Percentiles rank a stretch among this genome's conserved stretches.
Evolutionary conservation across 2,797 vertebrate genomes (phyloP).

Genomic region (Falco peregrinus): DNA sequence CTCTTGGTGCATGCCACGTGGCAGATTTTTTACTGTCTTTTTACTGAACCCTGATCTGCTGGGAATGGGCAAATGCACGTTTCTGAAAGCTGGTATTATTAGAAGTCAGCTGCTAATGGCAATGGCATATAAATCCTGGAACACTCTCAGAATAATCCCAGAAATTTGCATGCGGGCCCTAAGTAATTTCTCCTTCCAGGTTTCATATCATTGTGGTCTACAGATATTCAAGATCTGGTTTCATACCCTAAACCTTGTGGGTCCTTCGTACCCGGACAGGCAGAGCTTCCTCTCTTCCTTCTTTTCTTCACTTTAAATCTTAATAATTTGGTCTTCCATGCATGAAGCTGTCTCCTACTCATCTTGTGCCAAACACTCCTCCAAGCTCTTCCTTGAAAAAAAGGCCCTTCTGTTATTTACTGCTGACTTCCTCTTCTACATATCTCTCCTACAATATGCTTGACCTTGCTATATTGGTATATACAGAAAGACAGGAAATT

Average conservation of each 20-base stretch:
- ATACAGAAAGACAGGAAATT: neutral
- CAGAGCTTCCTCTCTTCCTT: neutral
- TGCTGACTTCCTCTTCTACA: neutral
- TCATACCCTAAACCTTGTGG: neutral
- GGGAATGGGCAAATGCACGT: neutral
- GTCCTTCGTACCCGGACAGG: neutral
- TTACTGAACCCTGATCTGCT: neutral
- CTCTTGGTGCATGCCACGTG: accelerated
- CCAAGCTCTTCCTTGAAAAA: neutral
- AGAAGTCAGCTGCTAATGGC: neutral
- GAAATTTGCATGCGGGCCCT: neutral
- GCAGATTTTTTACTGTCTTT: neutral
- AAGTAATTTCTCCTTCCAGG: neutral
- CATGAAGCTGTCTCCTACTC: neutral
- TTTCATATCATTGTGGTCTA: neutral
- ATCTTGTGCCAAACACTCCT: neutral
- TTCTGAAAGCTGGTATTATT: neutral
- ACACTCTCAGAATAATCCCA: neutral
- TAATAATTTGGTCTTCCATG: neutral
- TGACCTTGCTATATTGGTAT: neutral
- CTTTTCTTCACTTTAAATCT: neutral
- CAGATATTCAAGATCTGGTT: neutral
- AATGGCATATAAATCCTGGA: neutral
- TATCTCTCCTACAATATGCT: neutral
- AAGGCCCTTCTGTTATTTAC: neutral